Evolutionary conservation across 2,113 vertebrate species (phyloP).

Genomic region (Ictidomys tridecemlineatus): DNA sequence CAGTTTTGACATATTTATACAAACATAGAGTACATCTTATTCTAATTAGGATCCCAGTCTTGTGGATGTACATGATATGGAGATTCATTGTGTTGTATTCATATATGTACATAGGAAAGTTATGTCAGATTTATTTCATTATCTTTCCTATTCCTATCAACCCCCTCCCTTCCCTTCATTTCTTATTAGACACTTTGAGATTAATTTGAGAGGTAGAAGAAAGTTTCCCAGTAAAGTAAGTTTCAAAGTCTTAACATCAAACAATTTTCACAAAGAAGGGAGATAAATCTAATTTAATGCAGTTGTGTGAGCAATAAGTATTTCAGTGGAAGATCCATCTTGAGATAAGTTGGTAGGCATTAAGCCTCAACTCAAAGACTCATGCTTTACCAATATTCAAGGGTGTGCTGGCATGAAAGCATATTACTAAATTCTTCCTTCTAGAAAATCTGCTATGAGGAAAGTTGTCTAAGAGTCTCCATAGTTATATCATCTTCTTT

Average conservation of each 20-base stretch:
- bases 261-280: neutral
- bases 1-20: too few relatives aligned
- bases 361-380: neutral
- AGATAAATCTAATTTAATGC: neutral
- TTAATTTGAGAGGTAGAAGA: neutral
- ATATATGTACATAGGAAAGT: too few relatives aligned
- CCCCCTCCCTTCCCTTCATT: neutral
- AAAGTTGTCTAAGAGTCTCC: neutral
- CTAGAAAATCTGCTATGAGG: neutral
- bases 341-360: neutral
- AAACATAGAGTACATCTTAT: too few relatives aligned
- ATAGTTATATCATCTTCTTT: too few relatives aligned
- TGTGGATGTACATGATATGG: too few relatives aligned
- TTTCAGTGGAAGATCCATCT: neutral
- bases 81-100: too few relatives aligned
- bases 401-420: neutral
- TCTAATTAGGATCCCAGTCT: too few relatives aligned
- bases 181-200: neutral
- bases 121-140: too few relatives aligned
- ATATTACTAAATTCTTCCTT: neutral
- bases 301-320: neutral
- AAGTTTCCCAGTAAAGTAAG: neutral
- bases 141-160: too few relatives aligned
- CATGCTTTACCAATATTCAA: neutral
- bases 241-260: neutral